These are phyloP conservation scores for Zaprionus bogoriensis DNA, from an alignment of 2,888 invertebrate genomes.

Conservation along the genomic window DNA sequence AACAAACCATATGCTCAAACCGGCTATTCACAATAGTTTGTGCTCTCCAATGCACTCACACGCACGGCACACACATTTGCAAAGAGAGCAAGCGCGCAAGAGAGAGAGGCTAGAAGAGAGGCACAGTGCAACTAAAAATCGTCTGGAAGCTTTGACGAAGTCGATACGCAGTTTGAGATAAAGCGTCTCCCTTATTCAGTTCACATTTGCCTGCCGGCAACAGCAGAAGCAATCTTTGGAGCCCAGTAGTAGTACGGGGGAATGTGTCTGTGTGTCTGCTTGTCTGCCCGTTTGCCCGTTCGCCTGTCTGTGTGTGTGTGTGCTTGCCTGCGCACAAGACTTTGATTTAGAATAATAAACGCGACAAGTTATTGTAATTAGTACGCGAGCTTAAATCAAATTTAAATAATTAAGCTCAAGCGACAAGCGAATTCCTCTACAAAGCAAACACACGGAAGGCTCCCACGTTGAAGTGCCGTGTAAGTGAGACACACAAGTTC, in stretches of 20 bases:
- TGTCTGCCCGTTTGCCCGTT: slow-evolving; percentile 16
- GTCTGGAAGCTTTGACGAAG: slow-evolving; percentile 56
- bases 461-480: slow-evolving; percentile 8
- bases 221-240: slow-evolving; percentile 42
- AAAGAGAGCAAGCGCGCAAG: slow-evolving; percentile 18
- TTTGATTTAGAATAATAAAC: slow-evolving; percentile 48
- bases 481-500: slow-evolving; percentile 42
- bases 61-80: slow-evolving; percentile 3
- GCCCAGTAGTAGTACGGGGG: slow-evolving; percentile 19
- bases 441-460: slow-evolving; percentile 1
- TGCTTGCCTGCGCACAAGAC: slow-evolving; percentile 28
- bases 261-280: slow-evolving; percentile 32
- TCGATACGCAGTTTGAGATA: slow-evolving; percentile 46
- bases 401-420: slow-evolving; percentile 23
- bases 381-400: slow-evolving; percentile 47
- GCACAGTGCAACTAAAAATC: slow-evolving; percentile 24
- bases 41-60: slow-evolving; percentile 26
- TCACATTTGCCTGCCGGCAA: slow-evolving; percentile 63
- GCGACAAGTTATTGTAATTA: slow-evolving; percentile 60
- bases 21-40: slow-evolving; percentile 42
- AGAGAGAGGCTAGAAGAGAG: slow-evolving; percentile 21
- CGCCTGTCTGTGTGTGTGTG: slow-evolving; percentile 15
- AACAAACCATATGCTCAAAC: slow-evolving; percentile 34
- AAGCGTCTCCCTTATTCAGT: slow-evolving; percentile 48
- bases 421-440: background rate